Percentiles rank a stretch among this genome's conserved stretches.
phyloP scores from a whole-genome alignment of 2,888 invertebrate genomes.

The Andrena bucephala region DNA sequence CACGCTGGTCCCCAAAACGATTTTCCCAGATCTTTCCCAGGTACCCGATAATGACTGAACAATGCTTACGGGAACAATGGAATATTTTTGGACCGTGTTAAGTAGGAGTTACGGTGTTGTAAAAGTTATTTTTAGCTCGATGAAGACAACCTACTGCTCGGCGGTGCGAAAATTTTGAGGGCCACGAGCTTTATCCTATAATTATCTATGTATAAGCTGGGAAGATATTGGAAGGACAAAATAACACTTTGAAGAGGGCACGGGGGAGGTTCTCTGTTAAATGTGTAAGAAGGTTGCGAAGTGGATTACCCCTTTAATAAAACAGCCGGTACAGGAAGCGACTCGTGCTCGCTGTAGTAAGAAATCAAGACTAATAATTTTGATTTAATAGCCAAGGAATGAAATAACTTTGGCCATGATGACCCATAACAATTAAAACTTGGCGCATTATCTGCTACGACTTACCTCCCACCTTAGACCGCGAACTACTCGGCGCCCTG shows the following conservation, averaged over 20 bases:
- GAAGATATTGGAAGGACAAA: not conserved
- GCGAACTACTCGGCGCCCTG: conserved; percentile 56
- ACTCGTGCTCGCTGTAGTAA: conserved; percentile 9
- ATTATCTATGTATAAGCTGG: no score
- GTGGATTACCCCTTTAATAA: conserved; percentile 12
- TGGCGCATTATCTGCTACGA: conserved; percentile 70
- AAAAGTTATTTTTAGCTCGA: conserved; percentile 24
- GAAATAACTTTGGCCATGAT: conserved; percentile 67
- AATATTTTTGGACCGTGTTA: conserved; percentile 7
- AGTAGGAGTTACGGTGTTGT: not conserved
- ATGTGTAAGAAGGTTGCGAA: conserved; percentile 1
- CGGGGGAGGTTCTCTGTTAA: not conserved
- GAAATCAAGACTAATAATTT: conserved; percentile 63
- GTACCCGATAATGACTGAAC: not conserved
- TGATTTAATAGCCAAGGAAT: conserved; percentile 69
- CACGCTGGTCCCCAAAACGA: not conserved
- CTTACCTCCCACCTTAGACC: conserved; percentile 48
- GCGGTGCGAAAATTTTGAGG: not conserved
- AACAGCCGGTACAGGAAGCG: conserved; percentile 12
- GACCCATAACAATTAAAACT: conserved; percentile 81
- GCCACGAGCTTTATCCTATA: no score
- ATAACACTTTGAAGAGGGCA: not conserved
- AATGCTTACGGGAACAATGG: not conserved
- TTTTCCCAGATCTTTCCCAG: not conserved
- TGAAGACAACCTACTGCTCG: not conserved